Base-by-base conservation (phyloP, 2,797 vertebrate genomes). In the Ptychobarbus kaznakovi region DNA sequence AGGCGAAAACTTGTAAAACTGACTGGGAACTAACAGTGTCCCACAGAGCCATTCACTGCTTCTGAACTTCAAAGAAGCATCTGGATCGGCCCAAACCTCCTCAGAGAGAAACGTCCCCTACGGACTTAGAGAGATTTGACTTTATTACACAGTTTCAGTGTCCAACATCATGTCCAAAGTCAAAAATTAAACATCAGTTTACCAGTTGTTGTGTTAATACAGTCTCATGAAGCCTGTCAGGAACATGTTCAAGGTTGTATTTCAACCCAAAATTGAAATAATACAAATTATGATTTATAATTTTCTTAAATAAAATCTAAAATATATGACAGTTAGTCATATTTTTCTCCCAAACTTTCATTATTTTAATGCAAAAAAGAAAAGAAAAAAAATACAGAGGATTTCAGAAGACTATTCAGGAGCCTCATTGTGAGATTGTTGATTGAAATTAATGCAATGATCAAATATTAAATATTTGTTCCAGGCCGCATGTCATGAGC, bases 21-120 rank as follows among this genome's bases (percentile, higher is more conserved):
- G 18, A 85, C 65, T 75, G 58, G 69, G 58, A 74, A 81, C 63
- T 81, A 61, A 61, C n/a, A 53, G 46, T 35, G 66, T 72, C 53
- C 66, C 80, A 81, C 12, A 25, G 38, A 82, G 70, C 56, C 40
- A 3, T 63, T 11, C 4, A 28, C 66, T 5, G 35, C 1, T 7
- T 72, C 32, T 73, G 53, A 82, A 82, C 81, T 46, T 82, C 81
- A 82, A 73, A 73, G 53, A 61, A 44, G 18, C 51, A 82, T 82
- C 56, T 82, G 81, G 81, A 74, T 63, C 25, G 1, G 13, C n/a
- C 18, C 46, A 40, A 69, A 53, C 65, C 65, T 82, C 80, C 51
- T 72, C 9, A 0, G 80, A 58, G 46, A 70, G 11, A 72, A 28
- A 32, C 0, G 2, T 79, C 77, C 58, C 44, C 58, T 32, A 35